Base-by-base conservation (phyloP, 2,113 vertebrate species). In the Hyaena hyaena region DNA sequence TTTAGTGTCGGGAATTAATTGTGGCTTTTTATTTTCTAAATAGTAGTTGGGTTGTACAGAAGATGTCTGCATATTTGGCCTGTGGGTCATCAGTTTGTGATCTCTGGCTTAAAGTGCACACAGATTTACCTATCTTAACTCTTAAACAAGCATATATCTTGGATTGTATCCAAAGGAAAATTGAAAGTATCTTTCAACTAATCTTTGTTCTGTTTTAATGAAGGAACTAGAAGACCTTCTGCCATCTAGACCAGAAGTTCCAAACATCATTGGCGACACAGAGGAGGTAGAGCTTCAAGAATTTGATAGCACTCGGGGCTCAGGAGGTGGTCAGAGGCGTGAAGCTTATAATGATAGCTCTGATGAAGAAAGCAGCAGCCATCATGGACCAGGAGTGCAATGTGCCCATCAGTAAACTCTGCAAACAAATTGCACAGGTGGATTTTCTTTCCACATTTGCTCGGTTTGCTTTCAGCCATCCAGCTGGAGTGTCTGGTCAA, bases 261-360 rank as follows among this genome's bases (percentile, higher is more conserved):
- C 99, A 17, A 99, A 99, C 63, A 98, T 99, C 73, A 99, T 99
- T 87, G 99, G 99, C 77, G 99, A 99, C 88, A 99, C 99, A 1
- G 99, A 99, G 97, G 99, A 99, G 95, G 99, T 99, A 76, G 99
- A 99, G 97, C 99, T 99, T 97, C 99, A 99, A 93, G 99, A 99
- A 97, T 99, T 99, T 88, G 99, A 99, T 98, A 99, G 97, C 95
- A 99, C 99, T 98, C 99, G 99, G 97, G 99, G 99, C 91, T 99
- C 99, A 24, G 99, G 99, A 92, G 99, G 99, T 45, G 99, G 99
- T 93, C 99, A 99, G 97, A 99, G 99, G 95, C 99, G 99, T 80
- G 99, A 99, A 98, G 99, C 99, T 33, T 99, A 99, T 92, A 99
- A 99, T 0, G 99, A 99, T 98, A 99, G 99, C 97, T 99, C 99